Evolutionary conservation across 2,888 invertebrate genomes (phyloP), one percentile per base, ranked within the genome.

Genomic region (Melolontha melolontha): DNA sequence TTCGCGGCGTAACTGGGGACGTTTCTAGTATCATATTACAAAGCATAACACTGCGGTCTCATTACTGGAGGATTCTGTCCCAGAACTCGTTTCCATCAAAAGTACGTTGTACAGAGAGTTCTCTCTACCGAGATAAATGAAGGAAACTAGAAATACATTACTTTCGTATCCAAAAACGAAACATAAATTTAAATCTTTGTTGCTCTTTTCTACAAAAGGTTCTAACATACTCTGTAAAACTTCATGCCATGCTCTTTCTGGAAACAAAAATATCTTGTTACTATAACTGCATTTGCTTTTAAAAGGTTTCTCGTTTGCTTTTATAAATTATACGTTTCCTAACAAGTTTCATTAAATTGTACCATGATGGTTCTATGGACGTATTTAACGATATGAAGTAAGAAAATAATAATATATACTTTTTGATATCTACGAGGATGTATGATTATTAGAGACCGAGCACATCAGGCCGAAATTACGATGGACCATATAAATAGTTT

Each of bases 1-100:
- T 62, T 47, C 44, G 49, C 47, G 16, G n/a, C 29, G 34, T 47
- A 39, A 49, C 17, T 47, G 34, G 59, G 47, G 17, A 62, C 44
- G 47, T 62, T 39, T 14, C 6, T 12, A 10, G 59, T 16, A 62
- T 47, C 42, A 62, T 34, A 39, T 47, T 62, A 34, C 59, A 47
- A 62, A 47, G 59, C 47, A 62, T 62, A 62, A 49, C 39, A 49
- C 47, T 44, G 59, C 59, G 39, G 59, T 62, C 59, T 62, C 59
- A 62, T 62, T 62, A 62, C 59, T 11, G 34, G 47, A 29, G 47
- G 34, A 62, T 47, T 34, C 39, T 34, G 17, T 47, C 11, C 34
- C 47, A 62, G 39, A 34, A 47, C 34, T 62, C 29, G 47, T 17
- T 62, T 62, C 11, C 47, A 62, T 62, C 10, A 62, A 47, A 49